These are phyloP conservation scores for Crenichthys baileyi DNA, from an alignment of 2,797 vertebrate genomes.

Conservation along the genomic window DNA sequence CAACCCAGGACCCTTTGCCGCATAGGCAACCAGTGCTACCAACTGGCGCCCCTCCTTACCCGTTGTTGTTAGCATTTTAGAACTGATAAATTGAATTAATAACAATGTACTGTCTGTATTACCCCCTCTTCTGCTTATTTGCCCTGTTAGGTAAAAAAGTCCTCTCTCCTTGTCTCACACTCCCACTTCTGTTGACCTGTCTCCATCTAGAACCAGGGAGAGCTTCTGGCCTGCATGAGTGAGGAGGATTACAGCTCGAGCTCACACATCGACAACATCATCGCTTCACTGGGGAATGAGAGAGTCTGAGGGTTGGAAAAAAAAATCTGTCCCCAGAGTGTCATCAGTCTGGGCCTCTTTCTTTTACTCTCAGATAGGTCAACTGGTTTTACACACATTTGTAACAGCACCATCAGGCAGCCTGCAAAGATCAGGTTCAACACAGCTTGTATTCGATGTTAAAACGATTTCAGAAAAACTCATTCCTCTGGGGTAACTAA, in stretches of 20 bases:
- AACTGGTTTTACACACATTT: slow-evolving; percentile 65
- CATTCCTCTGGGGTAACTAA: slow-evolving; percentile 49
- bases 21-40: too few species aligned
- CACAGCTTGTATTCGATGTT: slow-evolving; percentile 30
- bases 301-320: slow-evolving; percentile 57
- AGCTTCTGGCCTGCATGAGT: slow-evolving; percentile 61
- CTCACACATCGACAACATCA: slow-evolving; percentile 69
- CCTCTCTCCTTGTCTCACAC: slow-evolving; percentile 29
- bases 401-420: slow-evolving; percentile 21
- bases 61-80: too few species aligned
- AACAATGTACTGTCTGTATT: too few species aligned
- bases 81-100: too few species aligned
- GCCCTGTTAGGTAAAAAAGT: slow-evolving; percentile 65
- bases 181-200: slow-evolving; percentile 22
- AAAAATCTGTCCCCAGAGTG: slow-evolving; percentile 70
- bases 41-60: too few species aligned
- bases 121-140: slow-evolving; percentile 37
- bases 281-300: slow-evolving; percentile 67
- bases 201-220: slow-evolving; percentile 28
- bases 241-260: slow-evolving; percentile 71
- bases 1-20: too few species aligned
- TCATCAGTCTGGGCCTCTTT: slow-evolving; percentile 72
- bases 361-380: slow-evolving; percentile 58
- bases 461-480: slow-evolving; percentile 46
- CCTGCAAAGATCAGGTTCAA: slow-evolving; percentile 50